Evolutionary conservation across 2,888 invertebrate genomes (phyloP).

Genomic region (Stictocephala bisonia): DNA sequence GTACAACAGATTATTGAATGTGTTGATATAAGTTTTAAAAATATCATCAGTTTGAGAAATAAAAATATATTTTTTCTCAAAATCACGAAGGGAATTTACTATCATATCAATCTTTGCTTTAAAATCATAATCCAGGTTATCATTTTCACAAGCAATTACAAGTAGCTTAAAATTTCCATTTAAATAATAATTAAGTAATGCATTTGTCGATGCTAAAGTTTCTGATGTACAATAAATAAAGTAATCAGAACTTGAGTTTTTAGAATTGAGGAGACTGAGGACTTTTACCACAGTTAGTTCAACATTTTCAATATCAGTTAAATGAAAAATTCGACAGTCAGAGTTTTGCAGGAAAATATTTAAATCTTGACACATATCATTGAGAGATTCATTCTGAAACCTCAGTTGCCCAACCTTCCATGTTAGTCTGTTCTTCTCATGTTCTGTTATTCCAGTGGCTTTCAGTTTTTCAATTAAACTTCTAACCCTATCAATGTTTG

Average conservation of each 20-base stretch:
- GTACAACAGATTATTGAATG: too few species aligned
- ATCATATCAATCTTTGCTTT: neutral
- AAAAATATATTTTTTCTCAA: too few species aligned
- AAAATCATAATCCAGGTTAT: neutral
- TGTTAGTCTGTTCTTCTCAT: neutral
- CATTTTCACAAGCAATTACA: neutral
- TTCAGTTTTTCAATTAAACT: neutral
- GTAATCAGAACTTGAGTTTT: too few species aligned
- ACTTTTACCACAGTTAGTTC: neutral
- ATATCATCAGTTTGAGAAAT: too few species aligned
- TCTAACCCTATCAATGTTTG: neutral
- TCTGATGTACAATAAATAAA: too few species aligned
- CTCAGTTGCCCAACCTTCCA: neutral
- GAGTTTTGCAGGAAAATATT: neutral
- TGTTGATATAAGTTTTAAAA: too few species aligned
- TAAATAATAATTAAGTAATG: neutral
- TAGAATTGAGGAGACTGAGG: too few species aligned
- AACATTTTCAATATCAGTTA: neutral
- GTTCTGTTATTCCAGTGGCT: neutral
- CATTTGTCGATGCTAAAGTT: too few species aligned
- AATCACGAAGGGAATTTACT: too few species aligned
- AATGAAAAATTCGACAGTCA: neutral
- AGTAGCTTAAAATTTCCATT: neutral
- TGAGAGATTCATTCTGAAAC: neutral
- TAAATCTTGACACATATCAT: neutral